phyloP scores from a whole-genome alignment of 2,888 invertebrate species.

The Scaeva pyrastri region DNA sequence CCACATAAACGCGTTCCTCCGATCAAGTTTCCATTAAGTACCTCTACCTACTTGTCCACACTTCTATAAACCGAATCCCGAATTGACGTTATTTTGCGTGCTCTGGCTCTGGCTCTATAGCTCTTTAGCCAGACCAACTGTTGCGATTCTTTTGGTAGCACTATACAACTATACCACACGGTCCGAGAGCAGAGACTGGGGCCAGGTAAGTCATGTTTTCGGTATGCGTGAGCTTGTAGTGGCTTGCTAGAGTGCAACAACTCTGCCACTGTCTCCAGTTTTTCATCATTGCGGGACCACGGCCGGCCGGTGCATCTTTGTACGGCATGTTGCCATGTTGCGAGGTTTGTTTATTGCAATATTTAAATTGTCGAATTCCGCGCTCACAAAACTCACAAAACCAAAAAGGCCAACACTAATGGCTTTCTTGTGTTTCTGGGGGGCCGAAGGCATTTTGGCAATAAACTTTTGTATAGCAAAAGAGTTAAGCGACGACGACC shows the following conservation, averaged over 20 bases:
- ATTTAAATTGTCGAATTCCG: slow-evolving; percentile 75
- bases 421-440: slow-evolving; percentile 75
- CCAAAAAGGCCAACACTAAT: slow-evolving; percentile 73
- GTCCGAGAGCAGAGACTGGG: slow-evolving; percentile 22
- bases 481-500: neutral
- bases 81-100: slow-evolving; percentile 14
- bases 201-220: slow-evolving; percentile 74
- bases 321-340: slow-evolving; percentile 68
- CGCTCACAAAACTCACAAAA: slow-evolving; percentile 52
- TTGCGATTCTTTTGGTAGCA: no score
- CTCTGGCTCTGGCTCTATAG: no score
- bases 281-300: slow-evolving; percentile 34
- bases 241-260: slow-evolving; percentile 46
- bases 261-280: slow-evolving; percentile 69
- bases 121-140: neutral
- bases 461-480: neutral
- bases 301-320: slow-evolving; percentile 67
- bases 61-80: neutral
- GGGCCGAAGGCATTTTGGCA: slow-evolving; percentile 69
- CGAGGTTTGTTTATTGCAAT: slow-evolving; percentile 74
- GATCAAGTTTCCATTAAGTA: slow-evolving; percentile 27
- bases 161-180: no score
- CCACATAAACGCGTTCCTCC: slow-evolving; percentile 18
- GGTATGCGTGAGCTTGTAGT: slow-evolving; percentile 73
- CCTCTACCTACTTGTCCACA: slow-evolving; percentile 5